A percentile compares a stretch with the other conserved stretches of the same genome.
Conservation (phyloP, 2,888 invertebrate genomes). For the Therioaphis trifolii region DNA sequence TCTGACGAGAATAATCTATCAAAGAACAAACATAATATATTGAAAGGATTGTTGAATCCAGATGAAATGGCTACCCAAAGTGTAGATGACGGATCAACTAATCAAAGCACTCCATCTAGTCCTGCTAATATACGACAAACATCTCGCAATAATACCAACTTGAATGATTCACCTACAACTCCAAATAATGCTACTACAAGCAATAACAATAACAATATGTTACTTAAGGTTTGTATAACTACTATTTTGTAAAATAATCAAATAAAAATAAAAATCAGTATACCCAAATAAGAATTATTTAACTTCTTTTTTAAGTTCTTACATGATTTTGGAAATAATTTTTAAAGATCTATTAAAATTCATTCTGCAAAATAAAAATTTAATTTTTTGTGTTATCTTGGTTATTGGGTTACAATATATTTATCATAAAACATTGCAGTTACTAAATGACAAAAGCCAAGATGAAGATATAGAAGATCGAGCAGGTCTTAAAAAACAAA, state of each 20-base stretch:
- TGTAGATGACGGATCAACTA: constrained; percentile 56
- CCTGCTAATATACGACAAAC: constrained; percentile 34
- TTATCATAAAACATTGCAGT: constrained; percentile 66
- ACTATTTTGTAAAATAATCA: neutral
- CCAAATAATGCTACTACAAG: constrained; percentile 65
- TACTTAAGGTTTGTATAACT: constrained; percentile 73
- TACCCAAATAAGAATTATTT: neutral
- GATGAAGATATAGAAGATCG: constrained; percentile 79
- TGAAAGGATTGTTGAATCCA: constrained; percentile 68
- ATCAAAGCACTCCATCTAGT: constrained; percentile 54
- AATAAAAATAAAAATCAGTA: neutral
- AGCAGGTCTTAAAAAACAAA: constrained; percentile 73
- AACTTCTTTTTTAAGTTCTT: neutral
- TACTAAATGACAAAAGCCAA: constrained; percentile 85
- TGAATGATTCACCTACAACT: constrained; percentile 33
- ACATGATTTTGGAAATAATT: constrained; percentile 49
- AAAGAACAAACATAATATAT: constrained; percentile 72
- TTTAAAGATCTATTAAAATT: neutral
- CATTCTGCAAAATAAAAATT: constrained; percentile 18
- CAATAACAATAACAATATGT: constrained; percentile 72
- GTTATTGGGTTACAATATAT: constrained; percentile 34
- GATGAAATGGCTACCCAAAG: constrained; percentile 33
- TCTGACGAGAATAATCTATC: constrained; percentile 61
- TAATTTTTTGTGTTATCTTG: constrained; percentile 44
- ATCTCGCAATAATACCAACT: constrained; percentile 6